These are phyloP conservation scores for Ligdia adustata DNA, from an alignment of 2,888 invertebrate genomes.

Conservation along the genomic window DNA sequence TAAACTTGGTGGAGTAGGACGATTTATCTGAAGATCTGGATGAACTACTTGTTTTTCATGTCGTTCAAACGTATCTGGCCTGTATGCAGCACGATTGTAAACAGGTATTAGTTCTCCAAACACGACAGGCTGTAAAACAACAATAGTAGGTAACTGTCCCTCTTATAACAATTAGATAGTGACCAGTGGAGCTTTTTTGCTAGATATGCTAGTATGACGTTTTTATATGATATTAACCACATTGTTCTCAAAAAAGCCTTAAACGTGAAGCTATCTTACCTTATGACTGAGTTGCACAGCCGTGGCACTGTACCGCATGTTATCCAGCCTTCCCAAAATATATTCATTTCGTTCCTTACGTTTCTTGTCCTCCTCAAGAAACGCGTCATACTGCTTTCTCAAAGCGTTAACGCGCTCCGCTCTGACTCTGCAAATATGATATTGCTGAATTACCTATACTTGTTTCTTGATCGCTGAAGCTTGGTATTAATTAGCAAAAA, in stretches of 20 bases:
- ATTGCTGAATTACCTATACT: too few relatives aligned
- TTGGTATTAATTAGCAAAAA: too few relatives aligned
- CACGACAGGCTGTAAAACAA: conserved; percentile 31
- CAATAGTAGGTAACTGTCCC: background rate
- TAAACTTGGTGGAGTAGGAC: conserved; percentile 27
- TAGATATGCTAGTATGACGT: too few relatives aligned
- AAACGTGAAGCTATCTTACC: conserved; percentile 45
- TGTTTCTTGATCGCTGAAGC: too few relatives aligned
- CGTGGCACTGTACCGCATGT: conserved; percentile 62
- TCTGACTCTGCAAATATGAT: conserved; percentile 54
- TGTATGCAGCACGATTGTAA: conserved; percentile 11
- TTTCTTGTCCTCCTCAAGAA: conserved; percentile 75
- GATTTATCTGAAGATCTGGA: conserved; percentile 23
- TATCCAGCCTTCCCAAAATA: conserved; percentile 71
- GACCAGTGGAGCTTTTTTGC: too few relatives aligned
- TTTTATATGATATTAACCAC: too few relatives aligned
- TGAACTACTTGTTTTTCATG: conserved; percentile 16
- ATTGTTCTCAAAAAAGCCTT: too few relatives aligned
- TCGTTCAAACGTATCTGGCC: conserved; percentile 22
- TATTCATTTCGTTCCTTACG: conserved; percentile 75
- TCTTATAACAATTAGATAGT: too few relatives aligned
- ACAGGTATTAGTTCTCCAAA: conserved; percentile 20
- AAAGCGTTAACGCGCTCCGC: conserved; percentile 67
- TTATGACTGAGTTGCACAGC: conserved; percentile 50
- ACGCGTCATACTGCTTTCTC: conserved; percentile 72